These are phyloP conservation scores for Drepana arcuata DNA, from an alignment of 1,140 invertebrate species.

Conservation along the genomic window DNA sequence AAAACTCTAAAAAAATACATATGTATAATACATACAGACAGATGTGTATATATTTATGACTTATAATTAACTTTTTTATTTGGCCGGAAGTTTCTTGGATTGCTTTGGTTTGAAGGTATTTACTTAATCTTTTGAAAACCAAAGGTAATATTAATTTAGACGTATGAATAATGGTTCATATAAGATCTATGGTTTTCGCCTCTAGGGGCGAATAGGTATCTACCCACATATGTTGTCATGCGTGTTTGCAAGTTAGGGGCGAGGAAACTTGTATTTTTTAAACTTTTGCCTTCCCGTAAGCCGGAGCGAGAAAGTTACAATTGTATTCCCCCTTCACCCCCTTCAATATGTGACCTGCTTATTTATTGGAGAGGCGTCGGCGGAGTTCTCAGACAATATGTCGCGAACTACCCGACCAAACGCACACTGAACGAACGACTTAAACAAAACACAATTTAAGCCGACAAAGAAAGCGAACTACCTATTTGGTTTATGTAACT, in stretches of 20 bases:
- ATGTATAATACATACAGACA: too few species aligned
- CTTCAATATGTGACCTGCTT: constrained; percentile 71
- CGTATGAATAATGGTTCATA: too few species aligned
- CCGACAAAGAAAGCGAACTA: constrained; percentile 34
- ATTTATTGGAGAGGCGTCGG: constrained; percentile 67
- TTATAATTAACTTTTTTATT: too few species aligned
- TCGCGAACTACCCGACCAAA: constrained; percentile 48
- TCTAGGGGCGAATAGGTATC: too few species aligned
- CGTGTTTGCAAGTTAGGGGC: constrained; percentile 30
- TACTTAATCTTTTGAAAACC: too few species aligned
- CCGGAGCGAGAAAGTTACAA: constrained; percentile 64
- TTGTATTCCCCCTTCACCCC: constrained; percentile 64
- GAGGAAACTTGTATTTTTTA: constrained; percentile 68
- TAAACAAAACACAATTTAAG: constrained; percentile 57
- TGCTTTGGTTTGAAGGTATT: too few species aligned
- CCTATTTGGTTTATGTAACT: constrained; percentile 45
- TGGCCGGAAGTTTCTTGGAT: too few species aligned
- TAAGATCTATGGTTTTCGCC: too few species aligned
- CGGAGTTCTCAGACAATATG: constrained; percentile 67
- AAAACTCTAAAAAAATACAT: too few species aligned
- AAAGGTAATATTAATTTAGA: too few species aligned
- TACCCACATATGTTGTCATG: constrained; percentile 45
- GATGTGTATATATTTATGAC: too few species aligned
- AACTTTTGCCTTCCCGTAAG: constrained; percentile 63
- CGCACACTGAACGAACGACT: constrained; percentile 36